Conservation (phyloP, 2,113 vertebrate species). For the Scomber colias region DNA sequence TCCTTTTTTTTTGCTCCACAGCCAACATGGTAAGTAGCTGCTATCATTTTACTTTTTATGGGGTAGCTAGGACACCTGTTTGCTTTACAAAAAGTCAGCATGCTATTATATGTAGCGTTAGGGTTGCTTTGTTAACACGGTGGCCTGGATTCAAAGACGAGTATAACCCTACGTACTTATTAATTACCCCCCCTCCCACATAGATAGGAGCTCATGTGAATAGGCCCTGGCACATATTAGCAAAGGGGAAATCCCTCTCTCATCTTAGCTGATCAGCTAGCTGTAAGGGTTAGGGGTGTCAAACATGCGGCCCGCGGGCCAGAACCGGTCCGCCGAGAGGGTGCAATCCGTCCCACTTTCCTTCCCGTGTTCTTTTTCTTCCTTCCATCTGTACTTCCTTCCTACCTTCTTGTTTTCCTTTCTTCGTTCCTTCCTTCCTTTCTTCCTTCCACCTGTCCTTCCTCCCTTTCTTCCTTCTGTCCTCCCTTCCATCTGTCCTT, state of each 20-base stretch:
- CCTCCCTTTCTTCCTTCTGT: too few species aligned
- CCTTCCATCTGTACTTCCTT: too few species aligned
- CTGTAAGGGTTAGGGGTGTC: neutral
- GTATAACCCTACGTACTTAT: neutral
- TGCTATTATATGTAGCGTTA: neutral
- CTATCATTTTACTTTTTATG: neutral
- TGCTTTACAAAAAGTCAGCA: slow-evolving; percentile 12
- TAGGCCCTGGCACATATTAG: slow-evolving; percentile 52
- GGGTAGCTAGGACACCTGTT: neutral
- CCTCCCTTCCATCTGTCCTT: too few species aligned
- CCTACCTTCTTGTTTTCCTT: too few species aligned
- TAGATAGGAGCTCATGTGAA: slow-evolving; percentile 13
- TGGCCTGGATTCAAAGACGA: neutral
- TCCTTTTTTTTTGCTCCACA: slow-evolving; percentile 43
- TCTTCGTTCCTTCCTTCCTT: too few species aligned
- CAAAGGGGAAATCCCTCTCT: slow-evolving; percentile 49
- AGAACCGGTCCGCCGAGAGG: too few species aligned
- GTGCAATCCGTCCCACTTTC: too few species aligned
- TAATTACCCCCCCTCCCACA: neutral
- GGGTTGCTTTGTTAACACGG: neutral
- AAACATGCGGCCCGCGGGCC: too few species aligned
- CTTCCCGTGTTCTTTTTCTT: too few species aligned
- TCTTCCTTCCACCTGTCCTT: too few species aligned
- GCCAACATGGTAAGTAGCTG: slow-evolving; percentile 76
- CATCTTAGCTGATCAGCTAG: slow-evolving; percentile 55